These are phyloP conservation scores for Terebella lapidaria DNA, from an alignment of 2,888 invertebrate genomes.

Conservation along the genomic window DNA sequence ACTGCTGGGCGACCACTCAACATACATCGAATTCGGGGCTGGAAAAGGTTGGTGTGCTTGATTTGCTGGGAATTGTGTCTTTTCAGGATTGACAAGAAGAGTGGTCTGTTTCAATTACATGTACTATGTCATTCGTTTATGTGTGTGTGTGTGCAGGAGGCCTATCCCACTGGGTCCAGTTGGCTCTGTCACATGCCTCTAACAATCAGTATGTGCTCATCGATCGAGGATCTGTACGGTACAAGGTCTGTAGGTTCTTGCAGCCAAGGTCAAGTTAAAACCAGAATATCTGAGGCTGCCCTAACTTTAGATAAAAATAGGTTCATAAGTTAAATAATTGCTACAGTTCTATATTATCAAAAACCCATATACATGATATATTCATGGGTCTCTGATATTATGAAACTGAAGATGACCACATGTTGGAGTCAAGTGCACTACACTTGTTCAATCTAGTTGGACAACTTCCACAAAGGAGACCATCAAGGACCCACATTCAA, in stretches of 20 bases:
- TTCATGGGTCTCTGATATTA: no score
- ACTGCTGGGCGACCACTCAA: conserved; percentile 62
- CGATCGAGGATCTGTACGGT: conserved; percentile 75
- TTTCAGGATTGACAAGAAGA: not conserved
- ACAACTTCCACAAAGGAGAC: conserved; percentile 46
- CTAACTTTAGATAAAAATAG: no score
- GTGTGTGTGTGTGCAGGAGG: conserved; percentile 58
- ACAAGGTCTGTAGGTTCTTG: conserved; percentile 60
- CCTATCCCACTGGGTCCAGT: conserved; percentile 72
- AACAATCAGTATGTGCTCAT: conserved; percentile 65
- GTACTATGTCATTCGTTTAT: not conserved
- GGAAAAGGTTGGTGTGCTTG: conserved; percentile 68
- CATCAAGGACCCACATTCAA: conserved; percentile 53
- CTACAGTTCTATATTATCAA: no score
- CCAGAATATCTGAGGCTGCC: no score
- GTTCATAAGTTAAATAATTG: no score
- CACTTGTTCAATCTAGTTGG: conserved; percentile 46
- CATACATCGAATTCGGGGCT: conserved; percentile 82
- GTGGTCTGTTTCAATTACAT: no score
- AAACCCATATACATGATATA: not conserved
- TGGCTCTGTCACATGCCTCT: conserved; percentile 57
- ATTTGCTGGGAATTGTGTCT: no score
- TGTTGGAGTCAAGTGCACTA: no score
- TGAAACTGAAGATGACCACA: no score
- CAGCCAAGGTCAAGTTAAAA: no score